Conservation (phyloP, 1,140 invertebrate species). For the Drosophila mauritiana region DNA sequence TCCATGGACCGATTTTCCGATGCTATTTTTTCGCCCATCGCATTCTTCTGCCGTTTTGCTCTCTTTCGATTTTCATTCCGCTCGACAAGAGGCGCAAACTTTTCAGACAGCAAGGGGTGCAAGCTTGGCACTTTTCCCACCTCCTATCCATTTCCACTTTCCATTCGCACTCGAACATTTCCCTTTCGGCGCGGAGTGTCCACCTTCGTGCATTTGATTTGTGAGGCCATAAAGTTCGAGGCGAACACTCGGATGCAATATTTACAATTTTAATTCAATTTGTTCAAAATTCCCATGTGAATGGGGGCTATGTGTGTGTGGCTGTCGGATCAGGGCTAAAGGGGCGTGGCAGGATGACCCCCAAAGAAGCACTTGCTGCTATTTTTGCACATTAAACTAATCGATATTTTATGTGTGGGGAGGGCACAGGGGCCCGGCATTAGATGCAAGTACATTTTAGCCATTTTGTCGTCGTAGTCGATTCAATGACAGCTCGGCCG, state of each 20-base stretch:
- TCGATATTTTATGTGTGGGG: conserved; percentile 72
- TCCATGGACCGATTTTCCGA: conserved; percentile 30
- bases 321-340: not conserved
- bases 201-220: conserved; percentile 71
- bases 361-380: conserved; percentile 57
- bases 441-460: conserved; percentile 75
- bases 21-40: conserved; percentile 28
- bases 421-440: conserved; percentile 2
- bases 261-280: conserved; percentile 83
- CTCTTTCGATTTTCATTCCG: conserved; percentile 23
- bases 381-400: conserved; percentile 80
- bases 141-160: not conserved
- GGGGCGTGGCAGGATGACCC: conserved; percentile 26
- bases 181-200: conserved; percentile 20
- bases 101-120: conserved; percentile 42
- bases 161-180: conserved; percentile 11
- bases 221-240: conserved; percentile 73
- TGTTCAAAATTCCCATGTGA: conserved; percentile 48
- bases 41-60: conserved; percentile 31
- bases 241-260: conserved; percentile 50
- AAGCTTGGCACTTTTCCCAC: conserved; percentile 21
- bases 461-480: conserved; percentile 61
- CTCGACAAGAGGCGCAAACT: conserved; percentile 45
- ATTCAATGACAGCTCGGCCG: conserved; percentile 70
- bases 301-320: not conserved